Base-by-base conservation (phyloP, 37 sponge, comb jelly and placozoan genomes). In the Geodia barretti region DNA sequence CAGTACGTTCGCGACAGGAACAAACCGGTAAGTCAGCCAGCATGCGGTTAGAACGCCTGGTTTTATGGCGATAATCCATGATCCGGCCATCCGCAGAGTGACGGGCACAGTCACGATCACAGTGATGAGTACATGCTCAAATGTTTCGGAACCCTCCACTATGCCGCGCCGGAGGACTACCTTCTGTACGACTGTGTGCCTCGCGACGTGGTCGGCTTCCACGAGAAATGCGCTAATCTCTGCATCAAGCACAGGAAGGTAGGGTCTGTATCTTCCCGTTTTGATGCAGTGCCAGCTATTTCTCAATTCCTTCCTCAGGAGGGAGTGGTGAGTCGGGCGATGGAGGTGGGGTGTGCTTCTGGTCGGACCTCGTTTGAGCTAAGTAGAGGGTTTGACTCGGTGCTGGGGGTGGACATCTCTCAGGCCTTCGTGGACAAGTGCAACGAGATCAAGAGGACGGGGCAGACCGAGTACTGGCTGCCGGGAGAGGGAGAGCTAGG, bases 341-440 rank as follows among this genome's bases (percentile, higher is more conserved):
- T 96, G 31, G 97, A 96, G 29, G 39, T 96, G 30, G 97, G 97
- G 25, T 96, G 97, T 90, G 85, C 94, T 33, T 91, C 90, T 31
- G 97, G 97, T 30, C 62, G 94, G 34, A 64, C 91, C 0, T 72
- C 88, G 47, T 96, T 96, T 85, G 97, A 96, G 35, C 83, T 96
- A 63, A 91, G 94, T 26, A 41, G 86, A 7, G 74, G 62, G 40
- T 96, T 78, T 66, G 80, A 90, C 26, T 88, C 90, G 29, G 97
- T 93, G 61, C 31, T 93, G 8, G 97, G 88, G 4, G 80, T 96
- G 30, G 97, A 96, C 70, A 90, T 73, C 60, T 90, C 91, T 19
- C 69, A 73, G 34, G 82, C 91, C 36, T 96, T 93, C 68, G 64
- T 96, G 23, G 87, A 76, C 24, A 83, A 62, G 20, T 87, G 91